Percentiles rank a stretch among this genome's conserved stretches.
These are phyloP conservation scores for Rhinichthys klamathensis DNA, from an alignment of 2,113 vertebrate species.

Conservation along the genomic window DNA sequence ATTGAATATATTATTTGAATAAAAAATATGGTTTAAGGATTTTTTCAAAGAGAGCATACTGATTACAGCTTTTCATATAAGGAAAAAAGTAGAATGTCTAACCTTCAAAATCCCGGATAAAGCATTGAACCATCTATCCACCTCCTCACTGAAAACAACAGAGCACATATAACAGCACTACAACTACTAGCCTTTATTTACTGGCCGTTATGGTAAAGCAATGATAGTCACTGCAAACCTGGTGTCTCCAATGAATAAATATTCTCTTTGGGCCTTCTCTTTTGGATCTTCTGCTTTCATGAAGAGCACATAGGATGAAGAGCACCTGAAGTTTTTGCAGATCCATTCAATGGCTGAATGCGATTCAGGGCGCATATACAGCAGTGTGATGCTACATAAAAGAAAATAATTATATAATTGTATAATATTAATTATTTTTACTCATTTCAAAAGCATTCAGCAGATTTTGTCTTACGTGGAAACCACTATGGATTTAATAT, in stretches of 20 bases:
- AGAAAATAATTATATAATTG: not conserved
- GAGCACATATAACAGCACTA: not conserved
- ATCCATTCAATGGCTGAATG: slow-evolving; percentile 73
- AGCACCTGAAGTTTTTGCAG: slow-evolving; percentile 80
- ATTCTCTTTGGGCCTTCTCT: slow-evolving; percentile 70
- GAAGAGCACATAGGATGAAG: slow-evolving; percentile 78
- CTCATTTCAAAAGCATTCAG: not conserved
- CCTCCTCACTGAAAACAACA: slow-evolving; percentile 59
- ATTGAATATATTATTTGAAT: too few species aligned
- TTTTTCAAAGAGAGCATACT: not conserved
- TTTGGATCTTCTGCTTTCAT: slow-evolving; percentile 63
- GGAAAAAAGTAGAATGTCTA: slow-evolving; percentile 16
- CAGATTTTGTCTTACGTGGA: slow-evolving; percentile 51
- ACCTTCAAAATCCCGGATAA: slow-evolving; percentile 59
- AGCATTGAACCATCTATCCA: slow-evolving; percentile 67
- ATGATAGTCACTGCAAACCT: slow-evolving; percentile 73
- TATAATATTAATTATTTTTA: not conserved
- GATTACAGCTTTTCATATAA: slow-evolving; percentile 49
- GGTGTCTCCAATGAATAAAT: slow-evolving; percentile 80
- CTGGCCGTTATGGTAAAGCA: not conserved
- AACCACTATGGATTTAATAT: slow-evolving; percentile 47
- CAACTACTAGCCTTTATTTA: not conserved
- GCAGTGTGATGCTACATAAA: slow-evolving; percentile 70
- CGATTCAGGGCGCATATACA: slow-evolving; percentile 68
- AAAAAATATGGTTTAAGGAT: not conserved